Evolutionary conservation across 2,888 invertebrate genomes (phyloP).

Genomic region (Rhamnusium bicolor): DNA sequence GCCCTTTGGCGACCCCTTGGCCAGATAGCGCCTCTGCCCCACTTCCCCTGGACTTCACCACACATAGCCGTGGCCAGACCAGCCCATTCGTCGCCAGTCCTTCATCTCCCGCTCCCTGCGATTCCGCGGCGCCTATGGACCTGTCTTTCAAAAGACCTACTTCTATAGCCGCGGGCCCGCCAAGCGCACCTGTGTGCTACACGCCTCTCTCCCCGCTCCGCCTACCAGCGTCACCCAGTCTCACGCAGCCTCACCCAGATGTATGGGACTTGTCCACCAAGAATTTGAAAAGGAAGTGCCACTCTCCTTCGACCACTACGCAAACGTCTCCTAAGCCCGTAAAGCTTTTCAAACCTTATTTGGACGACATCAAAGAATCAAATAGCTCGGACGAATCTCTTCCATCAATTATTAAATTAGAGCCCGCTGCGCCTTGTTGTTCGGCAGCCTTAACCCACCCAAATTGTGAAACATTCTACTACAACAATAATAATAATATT

Average conservation of each 20-base stretch:
- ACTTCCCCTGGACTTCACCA: conserved; percentile 65
- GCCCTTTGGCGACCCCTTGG: conserved; percentile 54
- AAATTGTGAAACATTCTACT: conserved; percentile 45
- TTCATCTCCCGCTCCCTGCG: conserved; percentile 52
- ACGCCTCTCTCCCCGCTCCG: conserved; percentile 43
- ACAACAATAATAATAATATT: conserved; percentile 61
- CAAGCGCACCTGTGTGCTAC: conserved; percentile 59
- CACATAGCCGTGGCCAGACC: conserved; percentile 61
- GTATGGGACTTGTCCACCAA: conserved; percentile 69
- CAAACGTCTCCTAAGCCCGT: conserved; percentile 74
- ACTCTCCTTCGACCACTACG: conserved; percentile 41
- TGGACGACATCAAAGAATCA: conserved; percentile 76
- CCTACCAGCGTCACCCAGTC: conserved; percentile 43
- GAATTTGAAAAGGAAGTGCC: conserved; percentile 57
- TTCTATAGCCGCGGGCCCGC: conserved; percentile 43
- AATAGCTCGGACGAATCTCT: conserved; percentile 47
- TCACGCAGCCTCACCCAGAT: conserved; percentile 59
- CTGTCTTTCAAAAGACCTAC: conserved; percentile 67
- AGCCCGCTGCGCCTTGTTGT: conserved; percentile 65
- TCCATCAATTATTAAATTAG: conserved; percentile 48
- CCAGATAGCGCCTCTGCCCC: conserved; percentile 44
- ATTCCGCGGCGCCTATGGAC: conserved; percentile 68
- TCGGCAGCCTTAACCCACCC: conserved; percentile 25
- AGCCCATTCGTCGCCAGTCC: conserved; percentile 59
- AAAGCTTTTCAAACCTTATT: conserved; percentile 85